phyloP scores from a whole-genome alignment of 35 echinoderm and acorn worm genomes.

The Holothuria glaberrima region DNA sequence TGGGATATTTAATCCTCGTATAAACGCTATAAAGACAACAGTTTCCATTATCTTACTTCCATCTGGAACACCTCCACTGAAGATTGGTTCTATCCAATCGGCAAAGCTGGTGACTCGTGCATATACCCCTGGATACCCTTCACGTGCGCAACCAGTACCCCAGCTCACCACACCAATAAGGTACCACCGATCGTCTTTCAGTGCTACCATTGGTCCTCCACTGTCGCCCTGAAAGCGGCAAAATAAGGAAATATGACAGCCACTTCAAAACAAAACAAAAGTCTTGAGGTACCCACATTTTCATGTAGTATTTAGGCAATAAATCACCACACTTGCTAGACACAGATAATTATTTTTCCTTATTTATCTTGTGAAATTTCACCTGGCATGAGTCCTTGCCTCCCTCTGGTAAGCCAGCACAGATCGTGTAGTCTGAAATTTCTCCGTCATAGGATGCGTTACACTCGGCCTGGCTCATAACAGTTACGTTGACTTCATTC shows the following conservation, averaged over 20 bases:
- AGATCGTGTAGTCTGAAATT: slow-evolving; percentile 61
- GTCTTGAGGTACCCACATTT: too few species aligned
- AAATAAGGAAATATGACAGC: too few species aligned
- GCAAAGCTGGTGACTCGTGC: slow-evolving; percentile 62
- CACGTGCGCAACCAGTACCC: slow-evolving; percentile 61
- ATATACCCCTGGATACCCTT: slow-evolving; percentile 71
- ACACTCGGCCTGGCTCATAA: slow-evolving; percentile 10
- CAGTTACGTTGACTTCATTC: slow-evolving; percentile 52
- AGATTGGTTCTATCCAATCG: slow-evolving; percentile 75
- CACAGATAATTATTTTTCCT: too few species aligned
- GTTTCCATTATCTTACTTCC: slow-evolving; percentile 30
- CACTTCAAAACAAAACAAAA: too few species aligned
- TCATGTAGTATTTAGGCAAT: too few species aligned
- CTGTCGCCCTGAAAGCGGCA: slow-evolving; percentile 58
- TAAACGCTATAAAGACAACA: neutral
- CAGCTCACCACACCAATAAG: slow-evolving; percentile 73
- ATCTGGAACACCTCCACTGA: slow-evolving; percentile 21
- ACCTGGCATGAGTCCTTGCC: slow-evolving; percentile 67
- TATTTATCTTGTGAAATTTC: neutral
- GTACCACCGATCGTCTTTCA: slow-evolving; percentile 39
- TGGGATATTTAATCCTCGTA: neutral
- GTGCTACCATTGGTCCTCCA: slow-evolving; percentile 71
- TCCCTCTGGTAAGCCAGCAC: slow-evolving; percentile 49
- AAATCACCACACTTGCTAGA: too few species aligned
- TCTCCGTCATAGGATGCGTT: slow-evolving; percentile 36